These are phyloP conservation scores for Triops longicaudatus DNA, from an alignment of 1,140 invertebrate species.

Conservation along the genomic window DNA sequence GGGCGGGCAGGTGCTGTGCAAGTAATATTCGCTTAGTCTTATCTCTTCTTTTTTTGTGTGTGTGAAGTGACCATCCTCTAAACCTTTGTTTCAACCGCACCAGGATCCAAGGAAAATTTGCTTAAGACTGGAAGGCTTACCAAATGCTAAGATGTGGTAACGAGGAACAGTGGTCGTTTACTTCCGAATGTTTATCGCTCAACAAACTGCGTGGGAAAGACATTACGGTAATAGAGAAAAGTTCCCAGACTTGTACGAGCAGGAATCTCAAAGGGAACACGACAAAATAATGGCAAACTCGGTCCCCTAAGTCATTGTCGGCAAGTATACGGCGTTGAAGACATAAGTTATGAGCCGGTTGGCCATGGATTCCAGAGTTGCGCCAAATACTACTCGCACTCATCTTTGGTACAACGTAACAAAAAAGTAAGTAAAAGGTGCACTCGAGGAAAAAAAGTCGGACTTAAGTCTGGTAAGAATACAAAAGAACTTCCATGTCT, in stretches of 20 bases:
- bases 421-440: not conserved
- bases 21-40: not conserved
- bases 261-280: not conserved
- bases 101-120: not conserved
- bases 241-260: not conserved
- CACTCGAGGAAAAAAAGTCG: not conserved
- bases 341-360: not conserved
- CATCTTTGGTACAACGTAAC: not conserved
- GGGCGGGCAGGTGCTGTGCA: constrained; percentile 3
- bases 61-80: too few relatives aligned
- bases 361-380: not conserved
- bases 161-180: not conserved
- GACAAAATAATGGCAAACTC: not conserved
- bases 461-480: too few relatives aligned
- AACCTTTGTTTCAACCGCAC: not conserved
- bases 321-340: not conserved
- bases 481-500: not conserved
- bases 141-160: not conserved
- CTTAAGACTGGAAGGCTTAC: not conserved
- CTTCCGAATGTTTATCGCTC: not conserved
- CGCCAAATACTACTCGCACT: not conserved
- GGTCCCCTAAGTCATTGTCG: not conserved
- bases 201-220: not conserved
- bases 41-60: too few relatives aligned
- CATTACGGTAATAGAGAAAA: not conserved